Evolutionary conservation across 2,113 vertebrate genomes (phyloP), one percentile per base, ranked within the genome.

Genomic region (Pteropus alecto): DNA sequence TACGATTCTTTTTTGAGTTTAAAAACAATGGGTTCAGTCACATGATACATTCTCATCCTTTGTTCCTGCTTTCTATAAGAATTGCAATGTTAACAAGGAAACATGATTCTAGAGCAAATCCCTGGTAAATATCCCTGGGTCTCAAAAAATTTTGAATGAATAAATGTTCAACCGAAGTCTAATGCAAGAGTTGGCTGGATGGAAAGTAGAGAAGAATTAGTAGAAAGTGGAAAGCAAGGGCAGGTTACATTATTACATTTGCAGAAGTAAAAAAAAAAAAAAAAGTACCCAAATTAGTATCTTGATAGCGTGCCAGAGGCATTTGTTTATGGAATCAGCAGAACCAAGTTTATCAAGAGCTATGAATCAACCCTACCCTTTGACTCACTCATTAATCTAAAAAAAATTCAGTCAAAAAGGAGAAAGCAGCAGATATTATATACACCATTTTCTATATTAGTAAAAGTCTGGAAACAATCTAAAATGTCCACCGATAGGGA

Each of bases 391-490:
- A 60, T 97, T 74, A 88, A 97, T 93, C 81, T 93, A 95, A 83
- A 65, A 65, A 38, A 92, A 96, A 86, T 54, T 88, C 93, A 87
- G 95, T 95, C 65, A 77, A 87, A 97, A 83, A 61, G 5, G 28
- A 56, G 68, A 46, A 92, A 97, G 87, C 65, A 97, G 87, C n/a
- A 83, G 61, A 93, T 89, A 95, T 16, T 76, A 16, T 83, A 78
- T 61, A 86, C 65, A 93, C 73, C 74, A 90, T 95, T 95, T 94
- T 97, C 91, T 92, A 68, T 97, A 96, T 96, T 94, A 92, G 58
- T 70, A 77, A 65, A 96, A 89, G 92, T 97, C 96, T 97, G 96
- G 92, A 94, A 97, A 91, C 86, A 94, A 95, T 97, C 78, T 95
- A 94, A 97, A 93, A 82, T 95, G 96, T 84, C 92, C 95, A 92